A percentile compares a stretch with the other conserved stretches of the same genome.
Conservation (phyloP, 2,113 vertebrate genomes). For the Tetrax tetrax region DNA sequence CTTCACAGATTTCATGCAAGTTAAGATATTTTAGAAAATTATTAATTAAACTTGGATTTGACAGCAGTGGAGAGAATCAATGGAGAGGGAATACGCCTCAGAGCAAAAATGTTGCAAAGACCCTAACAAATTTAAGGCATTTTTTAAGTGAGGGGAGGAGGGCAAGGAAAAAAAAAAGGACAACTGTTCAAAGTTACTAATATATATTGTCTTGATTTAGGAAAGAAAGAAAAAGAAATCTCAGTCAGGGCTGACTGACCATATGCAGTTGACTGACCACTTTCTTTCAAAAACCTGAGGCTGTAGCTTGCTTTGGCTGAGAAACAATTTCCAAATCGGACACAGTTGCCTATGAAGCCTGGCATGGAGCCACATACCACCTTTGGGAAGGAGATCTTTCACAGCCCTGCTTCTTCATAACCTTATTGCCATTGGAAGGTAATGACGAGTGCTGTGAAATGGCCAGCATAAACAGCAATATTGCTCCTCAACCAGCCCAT, state of each 20-base stretch:
- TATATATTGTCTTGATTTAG: not conserved
- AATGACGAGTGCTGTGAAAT: constrained; percentile 37
- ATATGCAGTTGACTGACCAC: not conserved
- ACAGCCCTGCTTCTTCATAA: constrained; percentile 5
- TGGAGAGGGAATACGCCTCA: not conserved
- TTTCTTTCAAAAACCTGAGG: not conserved
- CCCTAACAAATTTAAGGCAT: not conserved
- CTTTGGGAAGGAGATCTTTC: constrained; percentile 36
- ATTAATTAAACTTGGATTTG: not conserved
- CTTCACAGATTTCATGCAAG: not conserved
- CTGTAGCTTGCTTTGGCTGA: not conserved
- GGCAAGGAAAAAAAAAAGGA: rapidly evolving
- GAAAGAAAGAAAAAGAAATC: not conserved
- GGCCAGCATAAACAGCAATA: not conserved
- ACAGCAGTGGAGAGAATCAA: not conserved
- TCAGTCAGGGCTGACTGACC: not conserved
- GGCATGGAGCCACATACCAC: not conserved
- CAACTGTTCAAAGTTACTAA: not conserved
- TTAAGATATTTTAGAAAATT: not conserved
- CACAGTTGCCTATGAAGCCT: not conserved
- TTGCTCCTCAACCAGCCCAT: not conserved
- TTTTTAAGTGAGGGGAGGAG: not conserved
- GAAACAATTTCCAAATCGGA: constrained; percentile 34
- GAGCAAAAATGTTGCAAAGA: not conserved
- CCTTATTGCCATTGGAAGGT: constrained; percentile 22